These are phyloP conservation scores for Entomobrya proxima DNA, from an alignment of 2,888 invertebrate species.

Conservation along the genomic window DNA sequence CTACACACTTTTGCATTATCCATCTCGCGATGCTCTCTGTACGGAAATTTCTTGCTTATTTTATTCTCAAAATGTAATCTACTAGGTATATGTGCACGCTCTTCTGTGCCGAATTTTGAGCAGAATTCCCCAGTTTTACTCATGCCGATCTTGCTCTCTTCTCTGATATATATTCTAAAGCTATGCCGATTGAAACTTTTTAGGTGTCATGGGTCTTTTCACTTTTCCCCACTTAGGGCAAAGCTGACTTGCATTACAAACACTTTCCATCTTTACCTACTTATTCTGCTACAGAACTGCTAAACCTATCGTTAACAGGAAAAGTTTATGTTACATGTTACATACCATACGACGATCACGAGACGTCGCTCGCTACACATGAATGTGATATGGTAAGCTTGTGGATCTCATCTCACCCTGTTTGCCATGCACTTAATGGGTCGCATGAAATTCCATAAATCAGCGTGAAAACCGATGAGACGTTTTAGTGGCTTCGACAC, in stretches of 20 bases:
- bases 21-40: background rate
- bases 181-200: slow-evolving; percentile 47
- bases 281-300: background rate
- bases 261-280: slow-evolving; percentile 10
- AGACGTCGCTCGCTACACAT: background rate
- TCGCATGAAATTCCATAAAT: slow-evolving; percentile 47
- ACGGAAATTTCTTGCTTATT: background rate
- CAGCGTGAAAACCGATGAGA: slow-evolving; percentile 47
- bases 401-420: slow-evolving; percentile 33
- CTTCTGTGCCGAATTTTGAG: background rate
- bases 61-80: slow-evolving; percentile 14
- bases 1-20: background rate
- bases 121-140: background rate
- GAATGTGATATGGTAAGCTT: background rate
- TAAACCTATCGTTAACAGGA: background rate
- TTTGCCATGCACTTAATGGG: slow-evolving; percentile 44
- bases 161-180: background rate
- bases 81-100: background rate
- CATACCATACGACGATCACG: too few species aligned
- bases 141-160: background rate
- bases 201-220: slow-evolving; percentile 62
- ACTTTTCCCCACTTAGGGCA: slow-evolving; percentile 56
- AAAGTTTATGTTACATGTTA: background rate
- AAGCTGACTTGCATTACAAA: slow-evolving; percentile 40
- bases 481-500: slow-evolving; percentile 42